Percentiles rank a stretch among this genome's conserved stretches.
These are phyloP conservation scores for Oasisia sp. DNA, from an alignment of 2,888 invertebrate genomes.

Conservation along the genomic window DNA sequence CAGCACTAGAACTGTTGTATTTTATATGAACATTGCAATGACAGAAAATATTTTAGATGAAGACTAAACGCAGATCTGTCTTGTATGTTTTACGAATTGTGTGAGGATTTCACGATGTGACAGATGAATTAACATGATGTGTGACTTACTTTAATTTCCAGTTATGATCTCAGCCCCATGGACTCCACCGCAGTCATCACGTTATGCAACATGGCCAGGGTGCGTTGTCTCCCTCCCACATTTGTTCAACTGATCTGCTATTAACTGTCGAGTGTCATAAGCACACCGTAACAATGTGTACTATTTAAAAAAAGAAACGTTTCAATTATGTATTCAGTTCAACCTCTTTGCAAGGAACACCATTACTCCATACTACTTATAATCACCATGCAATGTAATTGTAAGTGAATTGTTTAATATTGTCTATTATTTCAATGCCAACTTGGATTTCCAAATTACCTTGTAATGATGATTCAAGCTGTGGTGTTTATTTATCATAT, in stretches of 20 bases:
- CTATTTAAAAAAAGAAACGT: neutral
- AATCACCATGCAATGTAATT: no score
- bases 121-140: neutral
- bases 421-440: no score
- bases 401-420: no score
- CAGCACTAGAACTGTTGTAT: no score
- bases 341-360: neutral
- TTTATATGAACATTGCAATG: no score
- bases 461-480: no score
- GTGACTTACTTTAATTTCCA: conserved; percentile 39
- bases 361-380: neutral
- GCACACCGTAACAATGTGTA: neutral
- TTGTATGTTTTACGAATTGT: neutral
- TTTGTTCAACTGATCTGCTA: neutral
- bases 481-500: no score
- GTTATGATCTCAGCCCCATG: conserved; percentile 51
- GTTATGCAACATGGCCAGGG: conserved; percentile 59
- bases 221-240: conserved; percentile 28
- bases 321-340: neutral
- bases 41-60: no score
- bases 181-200: conserved; percentile 62
- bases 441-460: no score
- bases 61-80: no score
- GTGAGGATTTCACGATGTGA: neutral
- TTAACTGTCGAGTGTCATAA: neutral